Percentiles rank a stretch among this genome's conserved stretches.
These are phyloP conservation scores for Boloria selene DNA, from an alignment of 2,888 invertebrate genomes.

Conservation along the genomic window DNA sequence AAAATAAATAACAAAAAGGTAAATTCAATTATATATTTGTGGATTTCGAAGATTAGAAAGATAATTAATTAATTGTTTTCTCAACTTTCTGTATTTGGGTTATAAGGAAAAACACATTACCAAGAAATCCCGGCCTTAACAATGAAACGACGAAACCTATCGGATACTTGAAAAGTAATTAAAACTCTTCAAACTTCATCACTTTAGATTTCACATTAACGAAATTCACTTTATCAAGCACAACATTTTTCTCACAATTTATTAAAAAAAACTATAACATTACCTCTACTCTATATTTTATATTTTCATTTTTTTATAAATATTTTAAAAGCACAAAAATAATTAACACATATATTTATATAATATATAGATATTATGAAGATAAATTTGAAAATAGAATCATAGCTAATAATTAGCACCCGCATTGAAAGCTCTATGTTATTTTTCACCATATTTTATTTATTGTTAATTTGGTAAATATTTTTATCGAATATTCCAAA, in stretches of 20 bases:
- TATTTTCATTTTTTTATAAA: no score
- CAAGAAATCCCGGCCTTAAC: constrained; percentile 33
- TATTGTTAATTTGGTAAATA: no score
- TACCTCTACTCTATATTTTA: no score
- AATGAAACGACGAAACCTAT: constrained; percentile 43
- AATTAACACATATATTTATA: no score
- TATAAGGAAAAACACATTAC: constrained; percentile 17
- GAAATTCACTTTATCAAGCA: constrained; percentile 8
- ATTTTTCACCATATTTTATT: no score
- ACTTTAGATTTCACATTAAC: constrained; percentile 28
- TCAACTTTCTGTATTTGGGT: constrained; percentile 13
- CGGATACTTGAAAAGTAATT: constrained; percentile 59
- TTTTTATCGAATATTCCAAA: no score
- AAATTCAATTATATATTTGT: background rate
- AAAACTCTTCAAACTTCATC: constrained; percentile 58
- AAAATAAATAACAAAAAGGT: no score
- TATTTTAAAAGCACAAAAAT: no score
- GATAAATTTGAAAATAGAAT: no score
- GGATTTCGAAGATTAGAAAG: background rate
- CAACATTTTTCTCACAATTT: constrained; percentile 1
- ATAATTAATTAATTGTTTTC: constrained; percentile 14
- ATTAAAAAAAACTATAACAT: background rate
- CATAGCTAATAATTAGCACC: no score
- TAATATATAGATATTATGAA: no score
- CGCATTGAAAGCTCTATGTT: no score